Evolutionary conservation across 37 sponge, comb jelly and placozoan species (phyloP).

Genomic region (Cladorhizidae sp.): DNA sequence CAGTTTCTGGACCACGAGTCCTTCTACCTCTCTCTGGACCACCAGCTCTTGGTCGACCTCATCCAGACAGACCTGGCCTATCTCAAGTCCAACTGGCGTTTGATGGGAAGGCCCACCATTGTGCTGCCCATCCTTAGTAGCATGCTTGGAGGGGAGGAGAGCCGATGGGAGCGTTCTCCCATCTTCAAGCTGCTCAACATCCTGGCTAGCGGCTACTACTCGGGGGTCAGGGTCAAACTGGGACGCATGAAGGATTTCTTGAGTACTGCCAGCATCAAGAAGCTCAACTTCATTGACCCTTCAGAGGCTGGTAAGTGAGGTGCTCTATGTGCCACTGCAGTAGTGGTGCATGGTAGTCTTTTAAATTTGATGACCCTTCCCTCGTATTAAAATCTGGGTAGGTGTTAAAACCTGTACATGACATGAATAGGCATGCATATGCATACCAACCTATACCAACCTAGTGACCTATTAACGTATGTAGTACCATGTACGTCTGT

Average conservation of each 20-base stretch:
- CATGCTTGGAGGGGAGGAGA: conserved; percentile 71
- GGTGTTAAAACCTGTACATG: too few relatives aligned
- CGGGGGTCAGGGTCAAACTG: conserved; percentile 66
- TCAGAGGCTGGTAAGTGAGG: conserved; percentile 34
- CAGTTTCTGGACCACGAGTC: conserved; percentile 90
- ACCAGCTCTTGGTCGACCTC: conserved; percentile 74
- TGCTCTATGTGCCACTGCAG: too few relatives aligned
- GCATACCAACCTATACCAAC: too few relatives aligned
- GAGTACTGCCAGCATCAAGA: conserved; percentile 72
- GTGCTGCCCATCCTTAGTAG: conserved; percentile 67
- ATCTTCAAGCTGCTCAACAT: conserved; percentile 57
- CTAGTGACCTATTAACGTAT: too few relatives aligned
- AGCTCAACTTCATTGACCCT: conserved; percentile 67
- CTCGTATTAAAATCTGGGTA: too few relatives aligned
- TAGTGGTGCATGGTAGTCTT: too few relatives aligned
- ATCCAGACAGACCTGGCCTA: conserved; percentile 83
- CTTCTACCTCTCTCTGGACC: conserved; percentile 87
- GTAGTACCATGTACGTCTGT: too few relatives aligned
- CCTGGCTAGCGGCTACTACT: conserved; percentile 64
- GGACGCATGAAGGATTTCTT: conserved; percentile 72
- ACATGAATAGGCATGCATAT: too few relatives aligned
- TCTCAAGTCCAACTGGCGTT: conserved; percentile 82
- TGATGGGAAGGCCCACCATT: conserved; percentile 84
- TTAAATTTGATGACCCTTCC: too few relatives aligned
- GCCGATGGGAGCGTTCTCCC: conserved; percentile 61